Base-by-base conservation (phyloP, 2,113 vertebrate species). In the Sinocyclocheilus maitianheensis region DNA sequence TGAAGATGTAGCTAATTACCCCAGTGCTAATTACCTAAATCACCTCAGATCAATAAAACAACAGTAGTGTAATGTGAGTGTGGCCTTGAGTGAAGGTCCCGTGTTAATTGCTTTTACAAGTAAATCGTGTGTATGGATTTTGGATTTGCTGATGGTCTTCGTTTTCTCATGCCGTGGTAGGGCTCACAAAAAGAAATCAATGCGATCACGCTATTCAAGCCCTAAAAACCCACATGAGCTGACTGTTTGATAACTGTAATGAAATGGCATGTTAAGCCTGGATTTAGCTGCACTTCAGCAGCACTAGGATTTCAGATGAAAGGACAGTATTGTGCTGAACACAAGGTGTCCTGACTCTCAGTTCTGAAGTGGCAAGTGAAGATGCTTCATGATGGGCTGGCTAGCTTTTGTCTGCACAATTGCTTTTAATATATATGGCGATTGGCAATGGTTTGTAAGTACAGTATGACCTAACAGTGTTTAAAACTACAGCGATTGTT, bases 251-350 rank as follows among this genome's bases (percentile, higher is more conserved):
- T 90, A 88, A 92, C 86, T 84, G 55, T 87, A 90, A 92, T 92
- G 88, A 92, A 92, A 80, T 86, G 88, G 85, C 84, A 90, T 85
- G 75, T 87, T 93, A 92, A 93, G 90, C 92, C 87, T 86, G 12
- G 12, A 85, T 89, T 92, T 86, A 88, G 87, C 26, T 78, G 51
- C 53, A 60, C 30, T 78, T 53, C 10, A 78, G 10, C 26, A 37
- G 20, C 11, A 11, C 26, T 20, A 13, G 24, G 37, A 84, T 84
- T 40, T 24, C 20, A 58, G 26, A 75, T n/a, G 2, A 51, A 51
- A 83, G 30, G 51, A 14, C 67, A 18, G 37, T 55, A 53, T 74
- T 84, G 69, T 58, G 24, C 9, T 20, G 20, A 3, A 60, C 20
- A 60, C 58, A 60, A 20, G 58, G 18, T 58, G 58, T 60, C 8